These are phyloP conservation scores for Poecile montanus DNA, from an alignment of 2,797 vertebrate genomes.

Conservation along the genomic window DNA sequence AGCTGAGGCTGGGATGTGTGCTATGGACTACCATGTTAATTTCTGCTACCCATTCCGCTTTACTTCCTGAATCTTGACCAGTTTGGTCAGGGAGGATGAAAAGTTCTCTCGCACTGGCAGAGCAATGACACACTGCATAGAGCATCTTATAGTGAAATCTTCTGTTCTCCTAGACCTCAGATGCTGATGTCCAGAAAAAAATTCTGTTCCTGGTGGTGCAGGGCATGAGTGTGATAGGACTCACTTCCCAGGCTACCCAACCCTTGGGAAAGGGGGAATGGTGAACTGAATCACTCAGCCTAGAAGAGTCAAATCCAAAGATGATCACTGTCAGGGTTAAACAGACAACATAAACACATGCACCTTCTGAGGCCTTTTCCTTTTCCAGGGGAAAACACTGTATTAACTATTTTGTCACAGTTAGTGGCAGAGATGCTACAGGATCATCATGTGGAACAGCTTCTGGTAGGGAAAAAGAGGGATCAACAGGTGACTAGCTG, in stretches of 20 bases:
- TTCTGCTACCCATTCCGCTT: neutral
- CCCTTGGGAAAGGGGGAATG: neutral
- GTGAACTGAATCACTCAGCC: neutral
- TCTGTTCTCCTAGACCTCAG: neutral
- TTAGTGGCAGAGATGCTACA: neutral
- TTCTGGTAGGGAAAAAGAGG: neutral
- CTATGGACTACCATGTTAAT: neutral
- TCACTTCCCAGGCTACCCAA: neutral
- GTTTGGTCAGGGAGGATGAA: neutral
- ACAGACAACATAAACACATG: neutral
- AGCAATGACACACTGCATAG: neutral
- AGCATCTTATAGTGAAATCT: neutral
- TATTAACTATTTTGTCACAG: neutral
- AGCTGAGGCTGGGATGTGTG: neutral
- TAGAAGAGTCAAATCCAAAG: neutral
- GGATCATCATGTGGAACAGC: neutral
- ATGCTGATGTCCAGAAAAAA: neutral
- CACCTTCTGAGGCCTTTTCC: neutral
- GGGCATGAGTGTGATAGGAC: neutral
- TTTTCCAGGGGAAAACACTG: neutral
- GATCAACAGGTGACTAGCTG: neutral
- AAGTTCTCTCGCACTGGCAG: neutral
- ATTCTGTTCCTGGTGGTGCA: neutral
- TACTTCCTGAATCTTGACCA: neutral
- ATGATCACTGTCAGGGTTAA: neutral